Percentiles rank a stretch among this genome's conserved stretches.
Evolutionary conservation across 2,797 vertebrate genomes (phyloP).

Genomic region (Melopsittacus undulatus): DNA sequence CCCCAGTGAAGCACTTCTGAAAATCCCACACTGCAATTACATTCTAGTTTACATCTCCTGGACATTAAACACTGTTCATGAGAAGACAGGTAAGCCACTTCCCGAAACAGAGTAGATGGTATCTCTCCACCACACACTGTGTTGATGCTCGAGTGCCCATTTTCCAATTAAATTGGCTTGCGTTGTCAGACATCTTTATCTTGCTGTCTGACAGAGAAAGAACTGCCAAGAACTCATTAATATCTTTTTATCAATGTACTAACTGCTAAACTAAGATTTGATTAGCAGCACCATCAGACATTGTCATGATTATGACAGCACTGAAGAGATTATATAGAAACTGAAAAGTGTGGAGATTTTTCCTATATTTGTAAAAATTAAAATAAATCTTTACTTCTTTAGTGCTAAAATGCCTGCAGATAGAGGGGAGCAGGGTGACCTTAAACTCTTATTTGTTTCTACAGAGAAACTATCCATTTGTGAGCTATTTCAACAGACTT

Average conservation of each 20-base stretch:
- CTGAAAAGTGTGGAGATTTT: not conserved
- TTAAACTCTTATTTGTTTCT: not conserved
- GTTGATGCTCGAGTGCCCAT: constrained; percentile 3
- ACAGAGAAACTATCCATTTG: not conserved
- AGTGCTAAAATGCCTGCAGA: not conserved
- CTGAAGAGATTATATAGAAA: not conserved
- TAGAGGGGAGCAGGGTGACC: not conserved
- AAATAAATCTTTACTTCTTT: not conserved
- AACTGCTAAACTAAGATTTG: constrained; percentile 24
- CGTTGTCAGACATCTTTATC: not conserved
- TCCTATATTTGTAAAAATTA: not conserved
- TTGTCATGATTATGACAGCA: not conserved
- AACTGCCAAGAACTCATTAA: constrained; percentile 45
- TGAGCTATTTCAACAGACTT: constrained; percentile 1
- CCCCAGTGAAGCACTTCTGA: not conserved
- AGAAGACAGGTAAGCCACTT: constrained; percentile 2
- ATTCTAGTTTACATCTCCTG: not conserved
- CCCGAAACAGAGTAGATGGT: not conserved
- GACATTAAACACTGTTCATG: not conserved
- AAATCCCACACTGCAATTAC: not conserved
- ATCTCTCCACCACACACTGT: not conserved
- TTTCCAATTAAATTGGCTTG: constrained; percentile 17
- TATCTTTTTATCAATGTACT: constrained; percentile 27
- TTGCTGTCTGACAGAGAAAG: constrained; percentile 22
- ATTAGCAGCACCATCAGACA: not conserved